Percentiles rank a stretch among this genome's conserved stretches.
Conservation (phyloP, 2,888 invertebrate species). For the Sminthurides aquaticus region DNA sequence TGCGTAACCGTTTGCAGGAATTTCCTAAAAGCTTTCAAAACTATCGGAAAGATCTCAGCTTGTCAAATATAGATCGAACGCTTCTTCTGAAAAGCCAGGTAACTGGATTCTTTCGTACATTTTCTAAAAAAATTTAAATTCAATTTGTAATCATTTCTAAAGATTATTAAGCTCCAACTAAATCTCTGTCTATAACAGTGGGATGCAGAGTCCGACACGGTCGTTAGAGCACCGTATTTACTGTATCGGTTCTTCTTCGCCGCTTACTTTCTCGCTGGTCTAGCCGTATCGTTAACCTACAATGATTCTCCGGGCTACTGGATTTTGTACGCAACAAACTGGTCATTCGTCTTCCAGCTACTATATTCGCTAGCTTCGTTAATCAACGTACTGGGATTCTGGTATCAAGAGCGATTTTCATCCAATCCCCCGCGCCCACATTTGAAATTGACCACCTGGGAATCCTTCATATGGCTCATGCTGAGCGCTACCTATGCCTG, state of each 20-base stretch:
- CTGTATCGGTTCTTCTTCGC: constrained; percentile 5
- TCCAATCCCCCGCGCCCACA: constrained; percentile 6
- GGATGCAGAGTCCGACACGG: neutral
- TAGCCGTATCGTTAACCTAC: neutral
- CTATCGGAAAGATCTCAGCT: neutral
- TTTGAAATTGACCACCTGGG: constrained; percentile 3
- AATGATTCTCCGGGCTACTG: neutral
- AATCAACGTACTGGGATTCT: constrained; percentile 4
- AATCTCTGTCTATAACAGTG: neutral
- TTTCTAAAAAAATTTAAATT: neutral
- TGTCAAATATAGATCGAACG: neutral
- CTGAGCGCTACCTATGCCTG: constrained; percentile 4
- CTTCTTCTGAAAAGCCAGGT: neutral
- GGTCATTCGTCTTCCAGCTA: constrained; percentile 9
- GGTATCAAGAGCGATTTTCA: neutral
- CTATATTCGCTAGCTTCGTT: neutral
- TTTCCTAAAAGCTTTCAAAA: neutral
- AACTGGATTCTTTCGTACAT: too few relatives aligned
- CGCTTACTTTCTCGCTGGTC: constrained; percentile 9
- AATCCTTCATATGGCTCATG: constrained; percentile 14
- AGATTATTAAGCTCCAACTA: neutral
- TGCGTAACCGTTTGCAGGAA: too few relatives aligned
- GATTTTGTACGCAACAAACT: constrained; percentile 9
- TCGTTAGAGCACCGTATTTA: constrained; percentile 4
- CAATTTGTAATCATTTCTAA: neutral